These are phyloP conservation scores for Drosophila serrata DNA, from an alignment of 1,140 invertebrate species.

Conservation along the genomic window DNA sequence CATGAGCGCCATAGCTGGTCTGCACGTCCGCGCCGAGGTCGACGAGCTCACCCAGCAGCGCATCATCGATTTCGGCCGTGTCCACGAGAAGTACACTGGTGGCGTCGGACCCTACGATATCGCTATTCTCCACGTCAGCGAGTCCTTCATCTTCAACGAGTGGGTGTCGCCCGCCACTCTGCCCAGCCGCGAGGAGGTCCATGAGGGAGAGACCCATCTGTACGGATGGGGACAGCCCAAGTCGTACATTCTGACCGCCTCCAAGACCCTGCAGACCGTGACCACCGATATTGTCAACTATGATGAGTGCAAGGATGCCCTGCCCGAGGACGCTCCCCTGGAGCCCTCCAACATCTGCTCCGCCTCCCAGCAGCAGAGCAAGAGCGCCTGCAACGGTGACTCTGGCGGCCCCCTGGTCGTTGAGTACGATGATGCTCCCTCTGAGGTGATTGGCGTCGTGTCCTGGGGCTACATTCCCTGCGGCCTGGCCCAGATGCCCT, in stretches of 20 bases:
- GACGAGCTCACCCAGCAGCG: conserved; percentile 86
- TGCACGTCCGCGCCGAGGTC: conserved; percentile 60
- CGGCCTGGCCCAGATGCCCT: conserved; percentile 88
- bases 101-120: conserved; percentile 88
- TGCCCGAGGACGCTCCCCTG: conserved; percentile 75
- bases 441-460: conserved; percentile 88
- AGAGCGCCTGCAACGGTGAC: conserved; percentile 89
- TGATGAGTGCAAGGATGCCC: conserved; percentile 30
- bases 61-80: conserved; percentile 75
- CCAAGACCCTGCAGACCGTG: conserved; percentile 84
- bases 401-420: conserved; percentile 89
- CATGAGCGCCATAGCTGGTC: conserved; percentile 76
- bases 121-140: conserved; percentile 87
- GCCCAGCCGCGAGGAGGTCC: conserved; percentile 83
- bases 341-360: conserved; percentile 87
- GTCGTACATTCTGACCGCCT: conserved; percentile 43
- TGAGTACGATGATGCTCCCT: conserved; percentile 55
- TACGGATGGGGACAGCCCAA: conserved; percentile 86
- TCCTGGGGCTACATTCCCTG: conserved; percentile 92
- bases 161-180: conserved; percentile 86
- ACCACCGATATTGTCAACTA: conserved; percentile 83
- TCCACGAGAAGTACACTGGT: conserved; percentile 86
- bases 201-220: conserved; percentile 83
- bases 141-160: conserved; percentile 86
- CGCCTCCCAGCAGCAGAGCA: conserved; percentile 87